Percentiles rank a stretch among this genome's conserved stretches.
phyloP scores from a whole-genome alignment of 1,140 invertebrate species.

The Oppia nitens region DNA sequence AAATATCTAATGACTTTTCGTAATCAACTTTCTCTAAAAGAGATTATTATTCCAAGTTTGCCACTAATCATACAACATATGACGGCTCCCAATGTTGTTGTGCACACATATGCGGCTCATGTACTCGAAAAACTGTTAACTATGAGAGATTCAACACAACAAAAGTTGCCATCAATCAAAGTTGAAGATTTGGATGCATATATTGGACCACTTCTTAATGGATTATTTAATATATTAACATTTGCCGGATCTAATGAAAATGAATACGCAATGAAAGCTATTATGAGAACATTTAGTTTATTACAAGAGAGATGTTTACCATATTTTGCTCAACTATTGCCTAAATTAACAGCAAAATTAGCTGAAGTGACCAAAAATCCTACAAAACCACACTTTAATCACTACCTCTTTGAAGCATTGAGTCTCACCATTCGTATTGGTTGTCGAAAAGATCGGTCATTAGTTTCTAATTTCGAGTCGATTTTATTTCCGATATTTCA shows the following conservation, averaged over 20 bases:
- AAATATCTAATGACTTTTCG: constrained; percentile 93
- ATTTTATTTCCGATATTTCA: constrained; percentile 83
- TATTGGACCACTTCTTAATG: constrained; percentile 46
- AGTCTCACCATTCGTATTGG: constrained; percentile 69
- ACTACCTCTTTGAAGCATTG: constrained; percentile 87
- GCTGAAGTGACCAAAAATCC: constrained; percentile 75
- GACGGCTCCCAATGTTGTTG: constrained; percentile 53
- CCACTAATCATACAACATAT: constrained; percentile 59
- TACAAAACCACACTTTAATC: constrained; percentile 89
- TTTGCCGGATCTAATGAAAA: constrained; percentile 66
- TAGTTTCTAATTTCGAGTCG: constrained; percentile 74
- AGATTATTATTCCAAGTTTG: constrained; percentile 51
- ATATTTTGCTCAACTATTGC: constrained; percentile 54
- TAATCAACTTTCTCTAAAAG: constrained; percentile 56
- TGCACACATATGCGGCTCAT: constrained; percentile 85
- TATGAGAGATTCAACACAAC: constrained; percentile 32
- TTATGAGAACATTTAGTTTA: constrained; percentile 69
- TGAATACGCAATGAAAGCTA: constrained; percentile 92
- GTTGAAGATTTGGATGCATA: constrained; percentile 25
- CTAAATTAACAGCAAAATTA: constrained; percentile 67
- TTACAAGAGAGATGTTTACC: constrained; percentile 63
- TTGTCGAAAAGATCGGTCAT: constrained; percentile 55
- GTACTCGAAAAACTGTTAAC: constrained; percentile 73
- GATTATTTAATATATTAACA: constrained; percentile 54
- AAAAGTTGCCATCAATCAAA: constrained; percentile 29